Base-by-base conservation (phyloP, 2,888 invertebrate genomes). In the Oasisia sp. region DNA sequence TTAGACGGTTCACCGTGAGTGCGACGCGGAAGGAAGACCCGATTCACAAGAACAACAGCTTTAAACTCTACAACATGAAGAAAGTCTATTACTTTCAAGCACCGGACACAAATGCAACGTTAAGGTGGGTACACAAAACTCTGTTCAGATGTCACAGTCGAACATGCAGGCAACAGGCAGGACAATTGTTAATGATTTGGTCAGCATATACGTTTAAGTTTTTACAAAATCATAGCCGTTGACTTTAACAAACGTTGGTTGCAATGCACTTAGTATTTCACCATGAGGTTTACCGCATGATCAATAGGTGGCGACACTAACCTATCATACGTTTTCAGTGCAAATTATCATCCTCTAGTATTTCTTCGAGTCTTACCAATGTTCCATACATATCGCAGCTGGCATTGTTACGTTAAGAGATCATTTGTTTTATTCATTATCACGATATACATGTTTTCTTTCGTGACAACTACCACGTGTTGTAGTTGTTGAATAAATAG, bases 61-160 rank as follows among this genome's bases (percentile, higher is more conserved):
- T 91, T 91, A 91, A 91, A 50, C 44, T 91, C 4, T 32, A 44
- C 91, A 91, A 91, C n/a, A 91, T 91, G 91, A 91, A 91, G 56
- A 91, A 74, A 27, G 74, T 74, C 74, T 74, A 74, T n/a, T 74
- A 74, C 74, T 74, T 74, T 7, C 74, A 74, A 27, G 74, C 74
- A 27, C 74, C 74, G 7, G 74, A 74, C 74, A 74, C 74, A 19
- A 74, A 74, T 27, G 14, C 74, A 74, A 74, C 74, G 74, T 74
- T 74, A 74, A 74, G 74, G 74, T 74, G 27, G 19, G 74, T 74
- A 74, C n/a, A 38, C 27, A 27, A 74, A 74, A 19, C n/a, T 5
- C 1, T 19, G 27, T 74, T 27, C 27, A 74, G n/a, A 74, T 74
- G 74, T 74, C 2, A 7, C 74, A n/a, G 19, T 74, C 74, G 27